These are phyloP conservation scores for Megaceryle torquata DNA, from an alignment of 2,113 vertebrate species.

Conservation along the genomic window DNA sequence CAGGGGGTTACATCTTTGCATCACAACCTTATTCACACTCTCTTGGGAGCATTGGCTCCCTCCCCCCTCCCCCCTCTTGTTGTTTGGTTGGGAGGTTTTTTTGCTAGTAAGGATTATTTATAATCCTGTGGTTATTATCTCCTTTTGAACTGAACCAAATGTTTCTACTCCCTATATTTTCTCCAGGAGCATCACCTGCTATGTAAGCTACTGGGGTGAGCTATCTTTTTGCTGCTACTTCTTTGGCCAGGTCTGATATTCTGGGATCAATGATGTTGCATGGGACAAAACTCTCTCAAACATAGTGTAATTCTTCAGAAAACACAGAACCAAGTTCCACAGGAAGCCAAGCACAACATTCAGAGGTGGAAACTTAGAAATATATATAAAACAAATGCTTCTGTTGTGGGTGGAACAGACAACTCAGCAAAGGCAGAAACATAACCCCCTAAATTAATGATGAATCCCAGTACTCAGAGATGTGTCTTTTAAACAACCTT, in stretches of 20 bases:
- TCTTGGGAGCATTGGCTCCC: neutral
- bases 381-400: neutral
- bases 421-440: neutral
- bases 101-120: neutral
- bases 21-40: neutral
- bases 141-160: neutral
- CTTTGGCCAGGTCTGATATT: neutral
- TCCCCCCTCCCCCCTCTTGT: no score
- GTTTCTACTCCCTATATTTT: neutral
- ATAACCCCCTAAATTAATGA: conserved; percentile 44
- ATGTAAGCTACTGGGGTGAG: neutral
- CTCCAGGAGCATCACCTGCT: neutral
- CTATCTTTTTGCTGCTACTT: neutral
- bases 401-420: neutral
- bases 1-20: neutral
- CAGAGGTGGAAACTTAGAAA: neutral
- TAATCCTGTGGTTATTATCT: neutral
- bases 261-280: neutral
- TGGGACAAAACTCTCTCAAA: neutral
- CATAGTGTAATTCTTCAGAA: neutral
- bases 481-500: conserved; percentile 63
- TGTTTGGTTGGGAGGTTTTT: neutral
- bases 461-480: conserved; percentile 37
- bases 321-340: neutral
- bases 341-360: neutral